Evolutionary conservation across 2,888 invertebrate species (phyloP).

Genomic region (Tanytarsus gracilentus): DNA sequence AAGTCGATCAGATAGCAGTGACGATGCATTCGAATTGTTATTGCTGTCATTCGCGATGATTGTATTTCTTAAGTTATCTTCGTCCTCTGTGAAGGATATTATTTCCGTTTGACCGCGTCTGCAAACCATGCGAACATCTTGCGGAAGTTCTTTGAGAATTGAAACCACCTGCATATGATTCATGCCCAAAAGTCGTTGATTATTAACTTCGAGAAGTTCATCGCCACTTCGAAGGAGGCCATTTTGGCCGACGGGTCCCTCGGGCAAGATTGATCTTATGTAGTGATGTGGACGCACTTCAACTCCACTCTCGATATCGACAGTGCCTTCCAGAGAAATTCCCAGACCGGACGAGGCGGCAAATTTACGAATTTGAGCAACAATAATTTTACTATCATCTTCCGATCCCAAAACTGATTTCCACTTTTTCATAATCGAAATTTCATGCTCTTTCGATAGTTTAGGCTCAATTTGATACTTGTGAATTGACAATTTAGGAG

Average conservation of each 20-base stretch:
- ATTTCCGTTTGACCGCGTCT: constrained; percentile 51
- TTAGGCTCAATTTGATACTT: constrained; percentile 42
- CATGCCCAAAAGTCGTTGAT: constrained; percentile 76
- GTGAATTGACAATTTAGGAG: constrained; percentile 32
- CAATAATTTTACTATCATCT: constrained; percentile 65
- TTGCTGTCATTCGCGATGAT: constrained; percentile 48
- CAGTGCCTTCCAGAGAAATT: constrained; percentile 95
- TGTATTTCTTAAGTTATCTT: constrained; percentile 35
- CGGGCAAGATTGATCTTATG: constrained; percentile 92
- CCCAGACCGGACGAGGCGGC: constrained; percentile 90
- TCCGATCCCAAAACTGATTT: constrained; percentile 70
- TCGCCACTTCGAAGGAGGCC: constrained; percentile 85
- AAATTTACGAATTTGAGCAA: constrained; percentile 75
- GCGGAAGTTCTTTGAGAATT: constrained; percentile 82
- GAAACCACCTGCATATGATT: constrained; percentile 92
- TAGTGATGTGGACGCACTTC: constrained; percentile 98
- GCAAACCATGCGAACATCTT: constrained; percentile 85
- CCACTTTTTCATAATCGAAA: constrained; percentile 73
- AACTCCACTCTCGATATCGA: constrained; percentile 91
- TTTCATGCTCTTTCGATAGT: constrained; percentile 63
- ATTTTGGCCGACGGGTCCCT: constrained; percentile 94
- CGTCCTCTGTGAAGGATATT: constrained; percentile 41
- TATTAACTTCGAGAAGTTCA: constrained; percentile 91
- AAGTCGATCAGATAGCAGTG: constrained; percentile 57
- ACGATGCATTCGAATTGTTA: constrained; percentile 45